These are phyloP conservation scores for Xestia ashworthii DNA, from an alignment of 2,888 invertebrate genomes.

Conservation along the genomic window DNA sequence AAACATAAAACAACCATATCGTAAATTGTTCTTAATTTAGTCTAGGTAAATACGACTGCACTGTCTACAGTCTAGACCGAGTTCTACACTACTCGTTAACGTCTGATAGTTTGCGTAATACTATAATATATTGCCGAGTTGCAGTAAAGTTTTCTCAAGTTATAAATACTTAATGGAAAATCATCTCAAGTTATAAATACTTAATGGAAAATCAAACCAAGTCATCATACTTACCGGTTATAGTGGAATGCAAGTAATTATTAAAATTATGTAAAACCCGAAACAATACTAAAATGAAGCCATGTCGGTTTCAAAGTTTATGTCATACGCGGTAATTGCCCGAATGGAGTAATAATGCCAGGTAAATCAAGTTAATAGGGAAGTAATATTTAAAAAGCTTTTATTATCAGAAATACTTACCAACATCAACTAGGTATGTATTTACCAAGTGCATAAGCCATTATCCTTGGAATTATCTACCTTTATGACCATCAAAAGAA, in stretches of 20 bases:
- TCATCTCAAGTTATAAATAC: conserved; percentile 34
- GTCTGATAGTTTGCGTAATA: conserved; percentile 68
- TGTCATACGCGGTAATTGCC: neutral
- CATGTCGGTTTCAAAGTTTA: neutral
- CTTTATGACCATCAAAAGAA: neutral
- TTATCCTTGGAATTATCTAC: neutral
- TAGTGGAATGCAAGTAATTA: neutral
- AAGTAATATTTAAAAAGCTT: neutral
- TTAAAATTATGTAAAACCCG: neutral
- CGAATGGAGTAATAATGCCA: neutral
- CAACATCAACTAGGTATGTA: neutral
- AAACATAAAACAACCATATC: conserved; percentile 85
- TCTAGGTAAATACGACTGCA: conserved; percentile 76
- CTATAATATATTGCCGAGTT: conserved; percentile 58
- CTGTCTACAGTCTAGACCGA: conserved; percentile 70
- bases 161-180: conserved; percentile 25
- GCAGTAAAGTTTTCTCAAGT: conserved; percentile 48
- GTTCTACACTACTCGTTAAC: conserved; percentile 71
- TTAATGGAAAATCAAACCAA: conserved; percentile 22
- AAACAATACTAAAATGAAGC: neutral
- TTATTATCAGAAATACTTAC: neutral
- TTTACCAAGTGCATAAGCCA: neutral
- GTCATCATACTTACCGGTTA: conserved; percentile 12
- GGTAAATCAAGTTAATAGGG: neutral
- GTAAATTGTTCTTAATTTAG: conserved; percentile 87